phyloP scores from a whole-genome alignment of 1,140 invertebrate species.

The Drosophila chauvacae region DNA sequence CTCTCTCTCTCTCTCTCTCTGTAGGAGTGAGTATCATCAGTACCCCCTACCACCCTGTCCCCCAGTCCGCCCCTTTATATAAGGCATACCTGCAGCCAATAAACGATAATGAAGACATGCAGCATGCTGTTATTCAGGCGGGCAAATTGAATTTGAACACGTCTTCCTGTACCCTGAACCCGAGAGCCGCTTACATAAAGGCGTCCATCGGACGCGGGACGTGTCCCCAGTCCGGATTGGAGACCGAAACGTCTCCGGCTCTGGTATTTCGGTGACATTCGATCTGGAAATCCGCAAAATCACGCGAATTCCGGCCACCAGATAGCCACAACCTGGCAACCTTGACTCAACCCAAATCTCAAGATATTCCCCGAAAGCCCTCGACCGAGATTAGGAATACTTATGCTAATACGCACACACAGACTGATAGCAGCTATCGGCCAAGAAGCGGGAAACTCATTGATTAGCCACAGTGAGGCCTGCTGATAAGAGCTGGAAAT shows the following conservation, averaged over 20 bases:
- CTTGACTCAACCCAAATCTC: constrained; percentile 15
- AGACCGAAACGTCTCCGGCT: background rate
- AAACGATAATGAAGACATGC: constrained; percentile 40
- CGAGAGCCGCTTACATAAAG: constrained; percentile 54
- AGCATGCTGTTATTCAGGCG: constrained; percentile 39
- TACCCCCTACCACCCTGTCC: background rate
- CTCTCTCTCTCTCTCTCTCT: background rate
- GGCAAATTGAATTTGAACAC: constrained; percentile 71
- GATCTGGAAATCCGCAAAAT: constrained; percentile 39
- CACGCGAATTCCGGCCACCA: background rate
- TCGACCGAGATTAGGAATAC: constrained; percentile 22
- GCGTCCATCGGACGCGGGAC: constrained; percentile 29
- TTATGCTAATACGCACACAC: constrained; percentile 36
- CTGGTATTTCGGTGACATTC: constrained; percentile 3
- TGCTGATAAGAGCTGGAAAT: too few species aligned
- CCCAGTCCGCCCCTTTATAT: background rate
- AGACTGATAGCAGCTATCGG: constrained; percentile 39
- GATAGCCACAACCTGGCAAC: constrained; percentile 21
- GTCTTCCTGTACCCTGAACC: constrained; percentile 68
- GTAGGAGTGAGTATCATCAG: background rate
- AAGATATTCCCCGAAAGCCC: background rate
- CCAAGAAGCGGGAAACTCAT: constrained; percentile 2
- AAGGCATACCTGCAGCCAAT: constrained; percentile 26
- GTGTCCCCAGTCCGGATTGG: constrained; percentile 35
- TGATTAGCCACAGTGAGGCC: constrained; percentile 14